These are phyloP conservation scores for Eristalinus sepulchralis DNA, from an alignment of 2,888 invertebrate species.

Conservation along the genomic window DNA sequence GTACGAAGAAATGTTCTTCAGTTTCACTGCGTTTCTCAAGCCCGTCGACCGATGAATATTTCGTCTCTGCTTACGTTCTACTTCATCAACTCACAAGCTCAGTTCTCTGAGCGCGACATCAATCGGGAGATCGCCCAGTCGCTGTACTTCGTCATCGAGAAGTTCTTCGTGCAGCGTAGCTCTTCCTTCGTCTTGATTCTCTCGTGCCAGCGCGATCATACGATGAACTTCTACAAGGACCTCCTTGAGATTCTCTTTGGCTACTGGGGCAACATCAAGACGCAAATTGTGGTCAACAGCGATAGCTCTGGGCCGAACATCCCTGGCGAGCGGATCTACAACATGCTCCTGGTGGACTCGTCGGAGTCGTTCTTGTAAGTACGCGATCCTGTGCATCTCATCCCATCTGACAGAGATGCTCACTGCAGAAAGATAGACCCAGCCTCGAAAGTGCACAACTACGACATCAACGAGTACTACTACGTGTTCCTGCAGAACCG, in stretches of 20 bases:
- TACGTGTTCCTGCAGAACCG: slow-evolving; percentile 75
- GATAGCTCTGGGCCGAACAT: background rate
- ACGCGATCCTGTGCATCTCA: too few species aligned
- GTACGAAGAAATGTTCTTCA: background rate
- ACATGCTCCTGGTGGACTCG: slow-evolving; percentile 74
- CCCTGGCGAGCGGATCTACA: slow-evolving; percentile 60
- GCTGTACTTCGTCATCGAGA: slow-evolving; percentile 73
- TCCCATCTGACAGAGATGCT: too few species aligned
- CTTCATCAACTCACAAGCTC: background rate
- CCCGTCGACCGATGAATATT: slow-evolving; percentile 13
- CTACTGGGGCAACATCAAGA: slow-evolving; percentile 72
- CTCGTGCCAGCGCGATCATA: slow-evolving; percentile 73
- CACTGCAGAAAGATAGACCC: background rate
- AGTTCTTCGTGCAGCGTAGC: slow-evolving; percentile 73
- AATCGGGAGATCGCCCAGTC: slow-evolving; percentile 73
- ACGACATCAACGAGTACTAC: slow-evolving; percentile 75
- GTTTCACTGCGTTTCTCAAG: background rate
- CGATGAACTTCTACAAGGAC: slow-evolving; percentile 72
- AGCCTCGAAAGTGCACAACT: slow-evolving; percentile 70
- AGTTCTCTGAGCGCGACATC: slow-evolving; percentile 42
- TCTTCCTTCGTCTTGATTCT: slow-evolving; percentile 73
- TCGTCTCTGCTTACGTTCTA: slow-evolving; percentile 10
- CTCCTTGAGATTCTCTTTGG: slow-evolving; percentile 73
- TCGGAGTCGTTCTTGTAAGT: slow-evolving; percentile 74
- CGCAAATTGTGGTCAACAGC: slow-evolving; percentile 73